Percentiles rank a stretch among this genome's conserved stretches.
These are phyloP conservation scores for Channa striata DNA, from an alignment of 2,797 vertebrate species.

Conservation along the genomic window DNA sequence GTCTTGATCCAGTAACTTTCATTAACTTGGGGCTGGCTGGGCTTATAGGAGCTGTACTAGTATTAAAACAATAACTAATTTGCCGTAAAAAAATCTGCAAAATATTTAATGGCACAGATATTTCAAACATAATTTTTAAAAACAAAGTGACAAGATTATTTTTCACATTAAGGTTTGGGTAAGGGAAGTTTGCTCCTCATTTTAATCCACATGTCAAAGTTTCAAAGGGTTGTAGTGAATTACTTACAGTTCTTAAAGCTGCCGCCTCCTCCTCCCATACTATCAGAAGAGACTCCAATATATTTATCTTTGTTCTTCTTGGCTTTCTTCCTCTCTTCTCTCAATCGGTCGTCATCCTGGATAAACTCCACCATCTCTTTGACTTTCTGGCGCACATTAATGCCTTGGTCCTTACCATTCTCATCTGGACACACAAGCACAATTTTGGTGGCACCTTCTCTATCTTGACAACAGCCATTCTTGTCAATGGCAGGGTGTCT, in stretches of 20 bases:
- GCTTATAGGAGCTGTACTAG: no score
- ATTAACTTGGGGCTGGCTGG: no score
- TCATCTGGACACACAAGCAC: conserved; percentile 86
- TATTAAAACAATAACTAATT: no score
- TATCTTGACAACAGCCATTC: background rate
- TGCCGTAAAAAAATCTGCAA: background rate
- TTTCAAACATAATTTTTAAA: background rate
- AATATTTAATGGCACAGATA: background rate
- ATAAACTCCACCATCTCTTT: conserved; percentile 99
- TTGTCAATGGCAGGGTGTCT: no score
- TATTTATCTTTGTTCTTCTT: conserved; percentile 99
- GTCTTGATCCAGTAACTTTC: no score
- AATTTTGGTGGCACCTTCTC: conserved; percentile 4
- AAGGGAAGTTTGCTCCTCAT: background rate
- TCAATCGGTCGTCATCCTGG: conserved; percentile 95
- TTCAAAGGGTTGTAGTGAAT: conserved; percentile 7
- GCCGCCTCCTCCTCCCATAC: conserved; percentile 81
- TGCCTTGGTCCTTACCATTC: conserved; percentile 97
- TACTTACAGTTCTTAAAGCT: conserved; percentile 90
- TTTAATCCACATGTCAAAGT: conserved; percentile 19
- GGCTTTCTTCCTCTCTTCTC: conserved; percentile 97
- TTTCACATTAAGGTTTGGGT: background rate
- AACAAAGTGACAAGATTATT: background rate
- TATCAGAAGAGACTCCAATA: conserved; percentile 95
- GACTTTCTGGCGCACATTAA: conserved; percentile 98